Conservation (phyloP, 2,888 invertebrate species). For the Acrobasis repandana region DNA sequence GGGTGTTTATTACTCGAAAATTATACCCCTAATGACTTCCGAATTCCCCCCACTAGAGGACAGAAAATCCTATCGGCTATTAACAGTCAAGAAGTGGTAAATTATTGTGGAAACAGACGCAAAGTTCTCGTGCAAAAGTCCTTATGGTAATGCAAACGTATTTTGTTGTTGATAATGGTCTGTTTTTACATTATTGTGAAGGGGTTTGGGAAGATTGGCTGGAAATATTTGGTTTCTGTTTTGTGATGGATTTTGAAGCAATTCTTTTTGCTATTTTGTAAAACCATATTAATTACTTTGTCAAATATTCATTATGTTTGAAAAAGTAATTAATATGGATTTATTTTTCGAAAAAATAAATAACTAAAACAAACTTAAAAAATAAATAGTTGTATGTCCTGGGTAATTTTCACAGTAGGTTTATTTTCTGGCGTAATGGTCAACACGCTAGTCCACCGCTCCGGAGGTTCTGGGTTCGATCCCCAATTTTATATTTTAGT, state of each 20-base stretch:
- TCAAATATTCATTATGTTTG: too few species aligned
- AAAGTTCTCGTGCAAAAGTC: slow-evolving; percentile 54
- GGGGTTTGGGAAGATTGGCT: slow-evolving; percentile 4
- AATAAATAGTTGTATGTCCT: too few species aligned
- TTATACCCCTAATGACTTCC: slow-evolving; percentile 82
- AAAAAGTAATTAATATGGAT: too few species aligned
- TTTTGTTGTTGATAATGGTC: slow-evolving; percentile 48
- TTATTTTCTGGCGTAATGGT: too few species aligned
- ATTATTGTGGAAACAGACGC: slow-evolving; percentile 56
- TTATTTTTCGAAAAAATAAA: too few species aligned
- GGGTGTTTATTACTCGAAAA: slow-evolving; percentile 81
- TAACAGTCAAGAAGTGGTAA: slow-evolving; percentile 76
- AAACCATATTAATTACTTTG: too few species aligned
- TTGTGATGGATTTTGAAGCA: background rate
- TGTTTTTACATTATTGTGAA: slow-evolving; percentile 42
- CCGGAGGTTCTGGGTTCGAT: too few species aligned
- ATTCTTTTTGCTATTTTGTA: too few species aligned
- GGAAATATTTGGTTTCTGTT: background rate
- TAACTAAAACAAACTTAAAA: too few species aligned
- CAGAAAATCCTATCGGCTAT: slow-evolving; percentile 82
- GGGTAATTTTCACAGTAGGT: too few species aligned
- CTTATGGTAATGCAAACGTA: slow-evolving; percentile 65
- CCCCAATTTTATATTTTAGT: too few species aligned
- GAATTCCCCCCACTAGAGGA: slow-evolving; percentile 57
- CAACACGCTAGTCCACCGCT: too few species aligned